Evolutionary conservation across 1,140 invertebrate species (phyloP), one percentile per base, ranked within the genome.

Genomic region (Anthonomus grandis): DNA sequence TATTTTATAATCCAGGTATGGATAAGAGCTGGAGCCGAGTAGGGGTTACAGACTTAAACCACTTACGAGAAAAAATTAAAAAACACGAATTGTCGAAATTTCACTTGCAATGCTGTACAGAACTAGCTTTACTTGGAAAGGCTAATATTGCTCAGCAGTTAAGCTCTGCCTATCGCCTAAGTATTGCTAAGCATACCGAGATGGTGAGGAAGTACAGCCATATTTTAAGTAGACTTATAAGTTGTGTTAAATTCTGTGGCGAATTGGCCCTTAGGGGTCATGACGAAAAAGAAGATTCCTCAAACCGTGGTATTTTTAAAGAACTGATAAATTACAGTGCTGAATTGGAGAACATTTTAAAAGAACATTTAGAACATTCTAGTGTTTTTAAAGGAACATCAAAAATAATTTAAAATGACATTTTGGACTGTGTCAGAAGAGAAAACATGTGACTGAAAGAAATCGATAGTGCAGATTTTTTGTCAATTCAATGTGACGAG

Each of bases 141-240:
- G 13, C 37, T 13, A 45, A 57, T 37, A 57, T 60, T 24, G 13
- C n/a, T n/a, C 17, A 15, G 13, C 45, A 52, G 22, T 27, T 52
- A 13, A 27, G 58, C 24, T 41, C 13, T 15, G 48, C 36, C 6
- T 58, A 57, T 52, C 25, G 55, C 34, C 36, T 15, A 15, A 47
- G 57, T 22, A 47, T 60, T 9, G 34, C 38, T 3, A 38, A 50
- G 24, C 63, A 70, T 48, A 72, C 71, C 38, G 67, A 69, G 47
- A 57, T 60, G 25, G 68, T 70, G 4, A 52, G 8, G 13, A 66
- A 70, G 55, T 73, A 73, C 52, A 25, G 63, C 15, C 65, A 65
- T 50, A 51, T 72, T 48, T 52, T 72, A 23, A 66, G 60, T 15
- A 68, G 66, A 64, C 66, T 71, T 36, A 65, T 73, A 54, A 62